A percentile compares a stretch with the other conserved stretches of the same genome.
Evolutionary conservation across 2,797 vertebrate species (phyloP).

Genomic region (Sitta carolinensis): DNA sequence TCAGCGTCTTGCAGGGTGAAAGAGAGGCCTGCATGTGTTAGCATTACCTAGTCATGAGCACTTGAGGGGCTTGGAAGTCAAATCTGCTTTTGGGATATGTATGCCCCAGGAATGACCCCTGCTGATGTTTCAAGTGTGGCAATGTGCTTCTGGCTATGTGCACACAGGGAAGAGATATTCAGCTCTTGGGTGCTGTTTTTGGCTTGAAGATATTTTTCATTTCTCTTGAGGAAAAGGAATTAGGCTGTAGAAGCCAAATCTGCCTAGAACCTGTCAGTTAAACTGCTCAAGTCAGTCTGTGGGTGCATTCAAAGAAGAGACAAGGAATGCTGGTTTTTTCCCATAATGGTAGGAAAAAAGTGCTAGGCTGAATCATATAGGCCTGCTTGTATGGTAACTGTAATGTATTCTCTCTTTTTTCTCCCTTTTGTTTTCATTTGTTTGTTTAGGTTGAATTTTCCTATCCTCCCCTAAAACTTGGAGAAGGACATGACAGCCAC

Average conservation of each 20-base stretch:
- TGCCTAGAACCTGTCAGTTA: neutral
- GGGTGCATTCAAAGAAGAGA: neutral
- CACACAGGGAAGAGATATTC: neutral
- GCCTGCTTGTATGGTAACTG: neutral
- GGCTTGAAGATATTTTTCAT: neutral
- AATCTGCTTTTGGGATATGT: neutral
- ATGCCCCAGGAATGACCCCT: neutral
- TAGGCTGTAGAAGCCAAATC: neutral
- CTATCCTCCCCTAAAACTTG: slow-evolving; percentile 88
- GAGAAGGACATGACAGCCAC: slow-evolving; percentile 89
- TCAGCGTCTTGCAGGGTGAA: neutral
- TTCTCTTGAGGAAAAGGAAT: neutral
- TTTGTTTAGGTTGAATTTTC: slow-evolving; percentile 89
- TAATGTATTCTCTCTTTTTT: neutral
- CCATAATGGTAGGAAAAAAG: neutral
- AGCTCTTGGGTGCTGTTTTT: neutral
- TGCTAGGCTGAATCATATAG: neutral
- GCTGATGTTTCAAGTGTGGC: neutral
- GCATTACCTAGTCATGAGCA: neutral
- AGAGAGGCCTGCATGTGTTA: neutral
- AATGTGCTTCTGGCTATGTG: neutral
- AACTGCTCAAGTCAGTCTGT: neutral
- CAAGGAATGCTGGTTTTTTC: neutral
- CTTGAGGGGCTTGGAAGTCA: neutral
- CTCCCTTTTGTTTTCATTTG: neutral